These are phyloP conservation scores for Muscicapa adusta DNA, from an alignment of 2,113 vertebrate species.

Conservation along the genomic window DNA sequence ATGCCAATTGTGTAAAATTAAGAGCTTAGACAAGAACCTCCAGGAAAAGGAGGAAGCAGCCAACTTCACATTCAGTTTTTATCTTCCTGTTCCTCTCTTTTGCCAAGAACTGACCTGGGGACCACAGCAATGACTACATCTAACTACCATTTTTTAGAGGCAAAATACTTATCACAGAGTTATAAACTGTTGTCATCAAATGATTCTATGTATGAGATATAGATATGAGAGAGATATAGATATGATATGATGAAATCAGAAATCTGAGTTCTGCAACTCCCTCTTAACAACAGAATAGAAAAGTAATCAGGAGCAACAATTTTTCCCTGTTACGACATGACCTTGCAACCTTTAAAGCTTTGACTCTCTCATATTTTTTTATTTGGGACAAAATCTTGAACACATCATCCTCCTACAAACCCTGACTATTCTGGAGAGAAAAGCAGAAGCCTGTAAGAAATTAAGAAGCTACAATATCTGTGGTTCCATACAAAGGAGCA, in stretches of 20 bases:
- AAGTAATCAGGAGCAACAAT: neutral
- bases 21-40: neutral
- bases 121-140: neutral
- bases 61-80: neutral
- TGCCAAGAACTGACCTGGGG: neutral
- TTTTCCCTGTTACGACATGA: neutral
- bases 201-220: neutral
- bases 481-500: neutral
- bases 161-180: neutral
- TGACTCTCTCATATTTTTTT: neutral
- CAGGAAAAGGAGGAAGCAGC: neutral
- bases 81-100: neutral
- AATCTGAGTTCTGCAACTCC: neutral
- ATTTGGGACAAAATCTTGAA: neutral
- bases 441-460: rapidly evolving
- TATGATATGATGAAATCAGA: neutral
- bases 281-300: rapidly evolving
- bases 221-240: no score
- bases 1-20: neutral
- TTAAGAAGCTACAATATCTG: neutral
- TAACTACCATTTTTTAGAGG: neutral
- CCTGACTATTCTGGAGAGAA: neutral
- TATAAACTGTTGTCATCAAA: neutral
- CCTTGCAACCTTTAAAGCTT: neutral
- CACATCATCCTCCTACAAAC: neutral